These are phyloP conservation scores for Tychaedon coryphoeus DNA, from an alignment of 2,113 vertebrate species.

Conservation along the genomic window DNA sequence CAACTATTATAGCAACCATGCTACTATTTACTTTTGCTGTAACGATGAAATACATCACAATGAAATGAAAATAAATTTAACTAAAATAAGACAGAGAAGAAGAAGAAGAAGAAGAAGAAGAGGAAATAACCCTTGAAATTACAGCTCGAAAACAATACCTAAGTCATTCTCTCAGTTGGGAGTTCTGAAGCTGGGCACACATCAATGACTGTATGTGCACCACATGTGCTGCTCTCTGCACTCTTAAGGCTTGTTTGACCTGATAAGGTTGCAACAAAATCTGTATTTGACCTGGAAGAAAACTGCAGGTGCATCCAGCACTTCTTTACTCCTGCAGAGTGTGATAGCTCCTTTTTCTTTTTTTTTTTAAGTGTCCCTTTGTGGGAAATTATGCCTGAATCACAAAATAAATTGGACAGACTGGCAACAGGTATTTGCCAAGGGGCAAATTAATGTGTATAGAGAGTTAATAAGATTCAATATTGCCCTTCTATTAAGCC, in stretches of 20 bases:
- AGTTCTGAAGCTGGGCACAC: neutral
- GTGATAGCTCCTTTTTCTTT: neutral
- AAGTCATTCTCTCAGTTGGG: neutral
- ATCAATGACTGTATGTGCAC: neutral
- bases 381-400: neutral
- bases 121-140: constrained; percentile 7
- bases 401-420: neutral
- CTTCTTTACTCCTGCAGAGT: neutral
- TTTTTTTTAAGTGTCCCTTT: neutral
- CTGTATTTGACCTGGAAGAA: neutral
- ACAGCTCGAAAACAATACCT: neutral
- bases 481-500: neutral
- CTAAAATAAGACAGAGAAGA: neutral
- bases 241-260: neutral
- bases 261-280: neutral
- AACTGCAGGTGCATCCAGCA: neutral
- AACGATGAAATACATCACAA: neutral
- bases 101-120: neutral
- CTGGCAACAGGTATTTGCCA: neutral
- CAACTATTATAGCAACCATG: neutral
- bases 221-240: rapidly evolving
- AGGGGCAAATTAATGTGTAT: neutral
- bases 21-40: neutral
- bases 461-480: neutral
- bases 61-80: neutral